These are phyloP conservation scores for Hyles lineata DNA, from an alignment of 2,888 invertebrate genomes.

Conservation along the genomic window DNA sequence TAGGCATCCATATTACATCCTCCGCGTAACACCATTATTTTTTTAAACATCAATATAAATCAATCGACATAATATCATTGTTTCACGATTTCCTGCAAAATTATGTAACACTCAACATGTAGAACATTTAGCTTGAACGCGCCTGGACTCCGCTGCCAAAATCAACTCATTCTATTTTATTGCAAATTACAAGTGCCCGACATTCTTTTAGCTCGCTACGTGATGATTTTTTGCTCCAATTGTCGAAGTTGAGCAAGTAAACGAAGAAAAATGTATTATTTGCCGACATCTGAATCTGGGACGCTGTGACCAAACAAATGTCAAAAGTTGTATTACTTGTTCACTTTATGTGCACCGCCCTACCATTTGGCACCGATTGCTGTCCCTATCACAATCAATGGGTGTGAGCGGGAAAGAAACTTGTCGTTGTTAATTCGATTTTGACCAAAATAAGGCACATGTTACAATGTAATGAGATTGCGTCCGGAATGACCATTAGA, in stretches of 20 bases:
- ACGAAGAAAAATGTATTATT: constrained; percentile 49
- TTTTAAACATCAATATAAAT: background rate
- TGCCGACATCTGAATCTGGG: constrained; percentile 47
- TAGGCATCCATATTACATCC: too few relatives aligned
- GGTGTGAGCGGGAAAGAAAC: background rate
- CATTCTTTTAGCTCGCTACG: background rate
- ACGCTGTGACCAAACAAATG: constrained; percentile 39
- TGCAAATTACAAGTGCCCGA: constrained; percentile 2
- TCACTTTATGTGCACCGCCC: constrained; percentile 28
- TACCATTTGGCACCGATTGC: constrained; percentile 12
- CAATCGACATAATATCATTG: background rate
- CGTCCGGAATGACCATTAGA: constrained; percentile 8
- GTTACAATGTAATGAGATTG: constrained; percentile 14
- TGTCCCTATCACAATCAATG: background rate
- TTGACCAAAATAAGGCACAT: constrained; percentile 9
- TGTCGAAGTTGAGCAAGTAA: constrained; percentile 45
- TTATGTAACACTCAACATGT: background rate
- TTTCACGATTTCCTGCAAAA: constrained; percentile 2
- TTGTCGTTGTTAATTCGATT: constrained; percentile 10
- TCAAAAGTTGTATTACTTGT: constrained; percentile 31
- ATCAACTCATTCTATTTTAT: constrained; percentile 21
- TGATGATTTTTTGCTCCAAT: constrained; percentile 4
- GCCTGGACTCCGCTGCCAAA: background rate
- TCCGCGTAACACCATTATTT: background rate
- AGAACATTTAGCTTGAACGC: background rate